These are phyloP conservation scores for Leptopilina drosophilae DNA, from an alignment of 2,888 invertebrate species.

Conservation along the genomic window DNA sequence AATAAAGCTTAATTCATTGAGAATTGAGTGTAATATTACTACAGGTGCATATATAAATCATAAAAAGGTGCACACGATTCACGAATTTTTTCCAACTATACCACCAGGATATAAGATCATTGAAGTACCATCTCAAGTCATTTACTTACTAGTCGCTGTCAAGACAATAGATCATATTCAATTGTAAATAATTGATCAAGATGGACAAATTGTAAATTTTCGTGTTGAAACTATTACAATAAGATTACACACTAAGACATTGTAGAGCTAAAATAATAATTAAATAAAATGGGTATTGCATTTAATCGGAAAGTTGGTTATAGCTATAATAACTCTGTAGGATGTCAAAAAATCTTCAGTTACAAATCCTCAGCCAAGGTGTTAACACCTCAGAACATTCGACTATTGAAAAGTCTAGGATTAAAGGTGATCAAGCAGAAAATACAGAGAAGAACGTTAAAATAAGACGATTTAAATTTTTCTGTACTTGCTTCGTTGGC, in stretches of 20 bases:
- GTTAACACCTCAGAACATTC: too few relatives aligned
- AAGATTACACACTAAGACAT: too few relatives aligned
- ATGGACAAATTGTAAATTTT: too few relatives aligned
- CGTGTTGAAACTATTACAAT: too few relatives aligned
- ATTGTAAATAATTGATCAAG: too few relatives aligned
- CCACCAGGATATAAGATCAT: constrained; percentile 67
- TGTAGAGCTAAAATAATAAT: too few relatives aligned
- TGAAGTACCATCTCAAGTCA: constrained; percentile 59
- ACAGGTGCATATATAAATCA: constrained; percentile 31
- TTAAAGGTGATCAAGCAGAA: too few relatives aligned
- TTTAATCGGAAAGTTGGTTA: constrained; percentile 41
- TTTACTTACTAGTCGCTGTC: constrained; percentile 41
- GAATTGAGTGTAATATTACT: constrained; percentile 33
- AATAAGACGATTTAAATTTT: too few relatives aligned
- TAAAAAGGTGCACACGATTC: constrained; percentile 22
- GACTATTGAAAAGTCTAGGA: too few relatives aligned
- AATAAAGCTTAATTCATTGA: constrained; percentile 5
- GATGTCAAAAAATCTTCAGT: constrained; percentile 35
- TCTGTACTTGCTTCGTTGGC: neutral
- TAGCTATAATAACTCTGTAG: constrained; percentile 33
- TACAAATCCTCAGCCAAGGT: neutral
- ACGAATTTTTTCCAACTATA: constrained; percentile 31
- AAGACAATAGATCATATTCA: constrained; percentile 54
- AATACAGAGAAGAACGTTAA: too few relatives aligned
- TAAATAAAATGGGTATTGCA: constrained; percentile 48